Evolutionary conservation across 2,888 invertebrate species (phyloP).

Genomic region (Leucania comma): DNA sequence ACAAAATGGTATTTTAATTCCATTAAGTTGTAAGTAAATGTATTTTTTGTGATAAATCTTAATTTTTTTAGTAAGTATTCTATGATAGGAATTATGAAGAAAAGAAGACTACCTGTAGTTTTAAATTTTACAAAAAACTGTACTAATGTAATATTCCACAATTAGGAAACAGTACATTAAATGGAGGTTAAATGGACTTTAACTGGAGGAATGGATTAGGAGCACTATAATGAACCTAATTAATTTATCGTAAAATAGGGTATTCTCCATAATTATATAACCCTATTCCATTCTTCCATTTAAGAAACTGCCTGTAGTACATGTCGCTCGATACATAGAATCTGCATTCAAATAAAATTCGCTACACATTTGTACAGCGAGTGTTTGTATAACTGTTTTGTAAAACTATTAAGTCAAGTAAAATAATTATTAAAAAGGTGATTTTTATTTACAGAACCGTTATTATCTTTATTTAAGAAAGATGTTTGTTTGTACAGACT

Average conservation of each 20-base stretch:
- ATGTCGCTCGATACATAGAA: slow-evolving; percentile 59
- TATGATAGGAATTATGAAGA: slow-evolving; percentile 64
- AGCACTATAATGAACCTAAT: slow-evolving; percentile 26
- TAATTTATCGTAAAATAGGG: slow-evolving; percentile 24
- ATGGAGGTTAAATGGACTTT: slow-evolving; percentile 29
- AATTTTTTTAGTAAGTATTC: slow-evolving; percentile 64
- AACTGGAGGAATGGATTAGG: slow-evolving; percentile 51
- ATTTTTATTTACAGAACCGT: slow-evolving; percentile 44
- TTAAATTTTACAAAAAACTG: slow-evolving; percentile 62
- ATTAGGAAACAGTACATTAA: slow-evolving; percentile 46
- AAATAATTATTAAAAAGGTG: slow-evolving; percentile 73
- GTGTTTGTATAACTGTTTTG: slow-evolving; percentile 88
- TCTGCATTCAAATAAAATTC: slow-evolving; percentile 74
- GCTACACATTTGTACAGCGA: slow-evolving; percentile 85
- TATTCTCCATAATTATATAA: slow-evolving; percentile 23
- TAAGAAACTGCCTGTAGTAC: slow-evolving; percentile 45
- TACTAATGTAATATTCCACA: slow-evolving; percentile 58
- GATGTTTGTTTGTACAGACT: neutral
- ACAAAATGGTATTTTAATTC: slow-evolving; percentile 67
- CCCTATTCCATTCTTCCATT: slow-evolving; percentile 48
- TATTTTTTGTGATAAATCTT: slow-evolving; percentile 71
- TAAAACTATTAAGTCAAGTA: slow-evolving; percentile 84
- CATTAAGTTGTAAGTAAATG: slow-evolving; percentile 64
- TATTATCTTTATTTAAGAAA: neutral
- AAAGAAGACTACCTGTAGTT: slow-evolving; percentile 64